These are phyloP conservation scores for Setophaga petechia DNA, from an alignment of 2,113 vertebrate genomes.

Conservation along the genomic window DNA sequence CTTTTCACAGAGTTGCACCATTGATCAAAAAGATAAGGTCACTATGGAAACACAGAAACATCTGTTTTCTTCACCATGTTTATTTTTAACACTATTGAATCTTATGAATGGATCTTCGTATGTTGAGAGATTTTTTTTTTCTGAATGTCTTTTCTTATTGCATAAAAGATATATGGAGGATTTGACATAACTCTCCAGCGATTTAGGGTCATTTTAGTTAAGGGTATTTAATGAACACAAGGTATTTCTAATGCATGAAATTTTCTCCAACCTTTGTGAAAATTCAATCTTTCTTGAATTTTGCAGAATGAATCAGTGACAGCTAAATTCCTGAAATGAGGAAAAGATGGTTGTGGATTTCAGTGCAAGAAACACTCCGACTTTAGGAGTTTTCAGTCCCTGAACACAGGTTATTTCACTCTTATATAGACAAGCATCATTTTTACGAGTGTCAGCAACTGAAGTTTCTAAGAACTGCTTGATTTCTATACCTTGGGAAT, in stretches of 20 bases:
- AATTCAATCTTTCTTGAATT: not conserved
- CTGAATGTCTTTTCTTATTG: not conserved
- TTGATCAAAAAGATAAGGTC: not conserved
- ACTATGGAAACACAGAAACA: not conserved
- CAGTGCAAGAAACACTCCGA: not conserved
- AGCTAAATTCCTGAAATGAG: not conserved
- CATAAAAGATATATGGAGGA: not conserved
- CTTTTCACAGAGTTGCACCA: not conserved
- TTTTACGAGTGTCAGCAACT: not conserved
- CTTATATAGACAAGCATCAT: not conserved
- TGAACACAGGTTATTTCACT: not conserved
- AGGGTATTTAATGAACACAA: not conserved
- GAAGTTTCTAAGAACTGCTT: not conserved
- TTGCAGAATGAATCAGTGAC: not conserved
- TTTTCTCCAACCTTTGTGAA: not conserved
- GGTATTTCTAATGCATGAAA: not conserved
- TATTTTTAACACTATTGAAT: not conserved
- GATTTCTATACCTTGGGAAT: not conserved
- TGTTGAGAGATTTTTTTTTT: not conserved
- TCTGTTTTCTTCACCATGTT: not conserved
- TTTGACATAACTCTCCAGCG: not conserved
- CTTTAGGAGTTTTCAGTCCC: not conserved
- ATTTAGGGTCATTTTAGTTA: not conserved
- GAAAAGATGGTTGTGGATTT: not conserved
- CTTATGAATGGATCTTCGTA: not conserved